Base-by-base conservation (phyloP, 2,113 vertebrate genomes). In the Aspiorhynchus laticeps region DNA sequence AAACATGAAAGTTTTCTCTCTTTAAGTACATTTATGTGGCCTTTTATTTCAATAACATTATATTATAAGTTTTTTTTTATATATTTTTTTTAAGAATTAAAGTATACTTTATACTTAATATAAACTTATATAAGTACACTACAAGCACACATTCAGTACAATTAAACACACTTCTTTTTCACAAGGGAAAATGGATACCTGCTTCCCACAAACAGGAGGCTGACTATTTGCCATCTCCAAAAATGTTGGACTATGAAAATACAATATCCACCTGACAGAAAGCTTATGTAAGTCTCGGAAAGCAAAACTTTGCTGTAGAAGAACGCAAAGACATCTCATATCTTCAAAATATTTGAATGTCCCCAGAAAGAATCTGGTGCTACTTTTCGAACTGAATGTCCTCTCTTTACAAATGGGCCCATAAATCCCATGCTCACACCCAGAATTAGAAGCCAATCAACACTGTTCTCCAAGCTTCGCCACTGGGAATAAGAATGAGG, bases 401-500 rank as follows among this genome's bases (percentile, higher is more conserved):
- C 33, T 11, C 11, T 80, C 51, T 80, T 24, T 61, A 48, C 38
- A 2, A 38, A 38, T 15, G 33, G 17, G n/a, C 59, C 26, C 26
- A 46, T 67, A 8, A 31, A 31, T 43, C 12, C n/a, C 26, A 85
- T 51, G 59, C 38, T 24, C 15, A 67, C 0, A 24, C 9, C 61
- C 73, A 69, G 69, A 75, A 2, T 9, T 28, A 38, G 43, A 28
- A 33, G n/a, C 11, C 33, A 65, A 56, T 75, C 19, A 53, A 46
- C 36, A 51, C 31, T 41, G 28, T 43, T 48, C 53, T 83, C 11
- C n/a, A 61, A 10, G 38, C 71, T 78, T 51, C 24, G 33, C n/a
- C 38, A 73, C 59, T 63, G 63, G 73, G 83, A n/a, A 74, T 77
- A 12, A 74, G 69, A 36, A 79, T 17, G 77, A 85, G 77, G 12